Percentiles rank a stretch among this genome's conserved stretches.
phyloP scores from a whole-genome alignment of 2,888 invertebrate genomes.

The Sinotaia quadrata region DNA sequence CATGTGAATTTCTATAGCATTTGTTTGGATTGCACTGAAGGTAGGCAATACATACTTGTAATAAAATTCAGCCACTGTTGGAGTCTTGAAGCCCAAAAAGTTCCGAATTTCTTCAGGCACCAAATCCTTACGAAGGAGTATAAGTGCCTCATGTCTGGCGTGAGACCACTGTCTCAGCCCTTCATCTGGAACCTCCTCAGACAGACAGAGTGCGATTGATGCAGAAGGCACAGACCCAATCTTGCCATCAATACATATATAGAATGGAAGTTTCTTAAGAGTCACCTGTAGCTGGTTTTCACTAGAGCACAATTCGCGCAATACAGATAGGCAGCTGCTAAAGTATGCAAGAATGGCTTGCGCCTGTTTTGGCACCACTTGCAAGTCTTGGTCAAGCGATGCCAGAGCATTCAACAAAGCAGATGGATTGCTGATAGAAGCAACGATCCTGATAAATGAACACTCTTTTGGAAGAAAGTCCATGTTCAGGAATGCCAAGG shows the following conservation, averaged over 20 bases:
- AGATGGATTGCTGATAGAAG: constrained; percentile 13
- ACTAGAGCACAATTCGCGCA: not conserved
- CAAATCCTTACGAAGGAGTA: constrained; percentile 23
- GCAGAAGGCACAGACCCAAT: not conserved
- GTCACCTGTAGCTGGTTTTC: not conserved
- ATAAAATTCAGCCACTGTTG: constrained; percentile 31
- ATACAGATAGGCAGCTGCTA: not conserved
- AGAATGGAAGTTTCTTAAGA: constrained; percentile 10
- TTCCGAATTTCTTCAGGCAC: constrained; percentile 32
- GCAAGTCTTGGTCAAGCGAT: not conserved
- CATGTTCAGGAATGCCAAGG: constrained; percentile 11
- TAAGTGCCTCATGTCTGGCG: not conserved
- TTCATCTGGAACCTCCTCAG: not conserved
- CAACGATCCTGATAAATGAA: not conserved
- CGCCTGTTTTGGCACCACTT: not conserved
- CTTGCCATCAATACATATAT: not conserved
- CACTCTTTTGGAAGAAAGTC: not conserved
- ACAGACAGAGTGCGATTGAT: not conserved
- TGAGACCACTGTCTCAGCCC: constrained; percentile 26
- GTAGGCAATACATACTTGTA: constrained; percentile 33
- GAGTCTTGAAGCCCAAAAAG: constrained; percentile 33
- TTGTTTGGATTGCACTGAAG: constrained; percentile 14
- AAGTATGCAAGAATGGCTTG: constrained; percentile 3
- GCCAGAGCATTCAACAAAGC: constrained; percentile 12
- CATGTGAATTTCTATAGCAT: constrained; percentile 22